These are phyloP conservation scores for Trilocha varians DNA, from an alignment of 2,888 invertebrate species.

Conservation along the genomic window DNA sequence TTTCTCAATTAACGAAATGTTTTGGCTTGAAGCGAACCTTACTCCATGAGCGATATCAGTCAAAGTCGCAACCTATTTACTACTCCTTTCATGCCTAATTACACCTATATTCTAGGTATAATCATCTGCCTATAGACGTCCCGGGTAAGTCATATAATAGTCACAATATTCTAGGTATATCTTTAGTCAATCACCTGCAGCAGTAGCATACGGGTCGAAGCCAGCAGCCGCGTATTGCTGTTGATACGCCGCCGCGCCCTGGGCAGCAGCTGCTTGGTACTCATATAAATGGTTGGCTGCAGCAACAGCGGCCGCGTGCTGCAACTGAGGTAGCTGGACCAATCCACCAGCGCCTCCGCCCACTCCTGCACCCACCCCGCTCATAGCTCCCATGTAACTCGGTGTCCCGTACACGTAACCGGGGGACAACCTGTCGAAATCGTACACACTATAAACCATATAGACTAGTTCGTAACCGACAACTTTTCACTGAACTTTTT, in stretches of 20 bases:
- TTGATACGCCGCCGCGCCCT: slow-evolving; percentile 79
- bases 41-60: too few relatives aligned
- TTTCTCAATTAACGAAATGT: too few relatives aligned
- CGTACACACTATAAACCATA: not conserved
- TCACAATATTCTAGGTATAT: not conserved
- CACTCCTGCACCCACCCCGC: slow-evolving; percentile 65
- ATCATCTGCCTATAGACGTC: too few relatives aligned
- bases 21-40: too few relatives aligned
- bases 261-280: slow-evolving; percentile 84
- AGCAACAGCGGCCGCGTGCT: slow-evolving; percentile 83
- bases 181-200: slow-evolving; percentile 73
- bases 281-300: slow-evolving; percentile 89
- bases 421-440: slow-evolving; percentile 56
- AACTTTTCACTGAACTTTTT: not conserved
- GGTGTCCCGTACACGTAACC: slow-evolving; percentile 85
- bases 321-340: slow-evolving; percentile 79
- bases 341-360: slow-evolving; percentile 77
- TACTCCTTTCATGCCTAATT: too few relatives aligned
- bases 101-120: too few relatives aligned
- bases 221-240: slow-evolving; percentile 83
- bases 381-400: slow-evolving; percentile 84
- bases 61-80: too few relatives aligned
- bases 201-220: slow-evolving; percentile 82
- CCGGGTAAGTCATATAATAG: too few relatives aligned
- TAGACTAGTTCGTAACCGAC: not conserved